Evolutionary conservation across 2,113 vertebrate species (phyloP).

Genomic region (Phrynosoma platyrhinos): DNA sequence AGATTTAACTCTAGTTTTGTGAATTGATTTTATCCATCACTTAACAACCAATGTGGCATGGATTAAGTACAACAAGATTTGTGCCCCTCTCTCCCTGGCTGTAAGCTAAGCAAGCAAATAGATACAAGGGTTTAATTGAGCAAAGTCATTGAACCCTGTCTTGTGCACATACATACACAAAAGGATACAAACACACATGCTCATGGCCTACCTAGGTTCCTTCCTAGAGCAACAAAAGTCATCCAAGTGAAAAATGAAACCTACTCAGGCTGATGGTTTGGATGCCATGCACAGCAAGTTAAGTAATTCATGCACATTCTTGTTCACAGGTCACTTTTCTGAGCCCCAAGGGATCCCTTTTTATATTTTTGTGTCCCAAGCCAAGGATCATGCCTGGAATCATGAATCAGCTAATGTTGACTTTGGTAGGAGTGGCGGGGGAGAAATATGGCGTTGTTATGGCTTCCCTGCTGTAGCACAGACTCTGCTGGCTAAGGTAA

Average conservation of each 20-base stretch:
- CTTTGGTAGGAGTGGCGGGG: too few species aligned
- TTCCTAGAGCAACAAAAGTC: constrained; percentile 8
- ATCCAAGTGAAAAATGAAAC: too few species aligned
- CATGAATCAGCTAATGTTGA: too few species aligned
- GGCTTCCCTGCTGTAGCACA: too few species aligned
- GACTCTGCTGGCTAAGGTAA: too few species aligned
- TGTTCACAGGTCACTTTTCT: not conserved
- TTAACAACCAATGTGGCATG: constrained; percentile 69
- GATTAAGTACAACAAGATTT: constrained; percentile 73
- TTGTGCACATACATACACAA: not conserved
- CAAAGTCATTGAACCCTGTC: constrained; percentile 22
- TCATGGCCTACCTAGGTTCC: not conserved
- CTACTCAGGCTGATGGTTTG: not conserved
- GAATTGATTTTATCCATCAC: constrained; percentile 81
- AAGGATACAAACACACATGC: not conserved
- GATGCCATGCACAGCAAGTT: not conserved
- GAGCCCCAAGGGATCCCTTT: not conserved
- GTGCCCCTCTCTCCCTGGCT: constrained; percentile 46
- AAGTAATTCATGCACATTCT: not conserved
- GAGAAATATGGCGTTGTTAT: too few species aligned
- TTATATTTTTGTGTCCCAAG: not conserved
- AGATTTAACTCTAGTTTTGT: constrained; percentile 54
- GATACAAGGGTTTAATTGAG: not conserved
- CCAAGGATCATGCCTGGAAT: not conserved
- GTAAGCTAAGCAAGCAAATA: constrained; percentile 52